Conservation (phyloP, 2,113 vertebrate genomes). For the Pycnonotus jocosus region DNA sequence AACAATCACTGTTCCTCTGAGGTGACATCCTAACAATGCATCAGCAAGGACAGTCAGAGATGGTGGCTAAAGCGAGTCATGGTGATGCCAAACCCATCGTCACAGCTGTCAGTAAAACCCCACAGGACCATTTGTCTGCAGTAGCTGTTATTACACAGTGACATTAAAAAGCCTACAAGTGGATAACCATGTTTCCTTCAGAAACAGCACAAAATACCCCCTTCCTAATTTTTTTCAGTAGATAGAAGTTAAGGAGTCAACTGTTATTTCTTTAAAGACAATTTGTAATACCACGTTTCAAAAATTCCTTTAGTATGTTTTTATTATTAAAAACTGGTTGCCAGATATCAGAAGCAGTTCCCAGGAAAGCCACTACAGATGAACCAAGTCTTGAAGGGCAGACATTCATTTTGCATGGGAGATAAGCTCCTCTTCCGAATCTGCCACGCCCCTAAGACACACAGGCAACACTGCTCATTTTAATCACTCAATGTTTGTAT, state of each 20-base stretch:
- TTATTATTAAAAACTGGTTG: neutral
- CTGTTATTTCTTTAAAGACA: neutral
- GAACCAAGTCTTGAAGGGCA: neutral
- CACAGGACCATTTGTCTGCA: neutral
- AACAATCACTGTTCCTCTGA: neutral
- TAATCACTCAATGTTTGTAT: neutral
- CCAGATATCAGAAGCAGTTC: neutral
- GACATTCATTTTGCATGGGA: neutral
- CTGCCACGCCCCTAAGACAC: neutral
- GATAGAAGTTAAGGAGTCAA: neutral
- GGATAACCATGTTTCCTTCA: neutral
- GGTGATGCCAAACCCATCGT: neutral
- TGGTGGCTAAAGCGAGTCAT: fast-evolving
- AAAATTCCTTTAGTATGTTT: neutral
- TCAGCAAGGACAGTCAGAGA: neutral
- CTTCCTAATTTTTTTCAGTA: neutral
- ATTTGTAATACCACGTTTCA: neutral
- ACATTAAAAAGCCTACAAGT: neutral
- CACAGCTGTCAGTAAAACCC: neutral
- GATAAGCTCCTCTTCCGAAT: neutral
- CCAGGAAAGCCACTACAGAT: neutral
- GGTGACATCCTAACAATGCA: neutral
- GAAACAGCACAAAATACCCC: neutral
- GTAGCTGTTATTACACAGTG: neutral
- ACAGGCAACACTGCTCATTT: neutral